Evolutionary conservation across 92 coral and sea anemone genomes (phyloP), one percentile per base, ranked within the genome.

Genomic region (Porites cylindrica): DNA sequence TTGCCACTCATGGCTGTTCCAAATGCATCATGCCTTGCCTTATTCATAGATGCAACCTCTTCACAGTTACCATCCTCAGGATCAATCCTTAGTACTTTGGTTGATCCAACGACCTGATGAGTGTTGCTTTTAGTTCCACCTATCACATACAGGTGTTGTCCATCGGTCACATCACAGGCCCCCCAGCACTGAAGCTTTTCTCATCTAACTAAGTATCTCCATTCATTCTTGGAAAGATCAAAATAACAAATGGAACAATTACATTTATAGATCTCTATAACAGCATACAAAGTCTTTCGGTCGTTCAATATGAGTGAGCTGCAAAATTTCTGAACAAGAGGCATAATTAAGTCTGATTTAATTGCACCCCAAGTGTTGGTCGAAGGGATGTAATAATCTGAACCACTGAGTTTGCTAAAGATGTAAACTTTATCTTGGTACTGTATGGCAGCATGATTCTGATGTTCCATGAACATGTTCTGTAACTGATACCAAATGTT

Each of bases 361-460:
- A 21, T 67, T 7, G 14, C 26, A 3, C 76, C 54, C 76, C 76
- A 71, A 23, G 19, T 10, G 56, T 71, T 13, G 16, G 52, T 12
- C 3, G 21, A 3, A 29, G 51, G 76, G 19, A 4, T 47, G 10
- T 71, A 32, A 73, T 88, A 87, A 38, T 85, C 95, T 8, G 8
- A 17, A 58, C 12, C 1, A 0, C 0, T 17, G 70, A 70, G 81
- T 16, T 90, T 92, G 26, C 92, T 92, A 72, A 92, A 71, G 4
- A 88, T 90, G 50, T 89, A 92, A 70, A 92, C 67, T 58, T 85
- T 85, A 8, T 83, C 95, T 12, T 32, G 77, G 67, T 80, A 89
- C 51, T 78, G 82, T 1, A 71, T 80, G 6, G 89, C 59, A 8
- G 93, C 93, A 59, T 92, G 91, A 3, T 88, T 71, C 62, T 88